phyloP scores from a whole-genome alignment of 1,140 invertebrate species.

The Lysiphlebus fabarum region DNA sequence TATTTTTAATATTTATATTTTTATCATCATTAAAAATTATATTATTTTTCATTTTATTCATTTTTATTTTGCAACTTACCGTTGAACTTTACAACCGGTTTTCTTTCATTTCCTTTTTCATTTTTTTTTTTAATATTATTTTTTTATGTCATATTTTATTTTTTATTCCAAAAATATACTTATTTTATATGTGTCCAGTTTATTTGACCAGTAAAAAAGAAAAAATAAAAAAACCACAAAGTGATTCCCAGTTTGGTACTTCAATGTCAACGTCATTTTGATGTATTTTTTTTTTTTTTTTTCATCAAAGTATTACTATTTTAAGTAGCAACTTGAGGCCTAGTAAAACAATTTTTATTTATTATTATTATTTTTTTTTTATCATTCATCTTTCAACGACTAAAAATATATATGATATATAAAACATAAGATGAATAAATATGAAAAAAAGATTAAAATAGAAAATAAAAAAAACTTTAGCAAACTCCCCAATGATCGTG shows the following conservation, averaged over 20 bases:
- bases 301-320: neutral
- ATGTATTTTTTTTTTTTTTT: neutral
- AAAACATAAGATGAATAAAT: no score
- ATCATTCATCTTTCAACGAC: neutral
- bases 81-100: conserved; percentile 24
- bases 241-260: neutral
- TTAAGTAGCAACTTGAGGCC: neutral
- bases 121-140: neutral
- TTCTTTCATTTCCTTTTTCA: conserved; percentile 18
- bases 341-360: neutral
- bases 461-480: neutral
- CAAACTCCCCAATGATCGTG: conserved; percentile 12
- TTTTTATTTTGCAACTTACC: neutral
- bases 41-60: no score
- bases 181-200: neutral
- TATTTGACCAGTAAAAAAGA: neutral
- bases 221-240: neutral
- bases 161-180: neutral
- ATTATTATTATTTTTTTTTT: neutral
- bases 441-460: neutral
- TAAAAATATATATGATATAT: no score
- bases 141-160: no score
- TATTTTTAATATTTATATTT: no score
- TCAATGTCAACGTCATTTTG: neutral
- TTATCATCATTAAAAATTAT: no score